Conservation (phyloP, 2,113 vertebrate genomes). For the Pionites leucogaster region DNA sequence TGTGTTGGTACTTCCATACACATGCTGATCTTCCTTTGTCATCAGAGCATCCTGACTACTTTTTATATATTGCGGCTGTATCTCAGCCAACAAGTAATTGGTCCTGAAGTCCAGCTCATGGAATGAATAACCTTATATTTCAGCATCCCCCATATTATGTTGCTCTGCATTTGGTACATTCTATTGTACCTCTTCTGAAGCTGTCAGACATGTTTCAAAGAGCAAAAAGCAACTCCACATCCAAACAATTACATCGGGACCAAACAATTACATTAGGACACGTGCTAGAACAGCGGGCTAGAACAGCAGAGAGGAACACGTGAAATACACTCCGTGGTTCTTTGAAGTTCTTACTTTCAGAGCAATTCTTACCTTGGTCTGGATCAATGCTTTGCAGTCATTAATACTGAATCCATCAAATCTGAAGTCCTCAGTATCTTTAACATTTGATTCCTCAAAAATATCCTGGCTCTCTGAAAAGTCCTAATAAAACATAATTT, state of each 20-base stretch:
- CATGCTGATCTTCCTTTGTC: background rate
- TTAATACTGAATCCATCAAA: constrained; percentile 11
- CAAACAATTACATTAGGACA: background rate
- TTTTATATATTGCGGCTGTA: background rate
- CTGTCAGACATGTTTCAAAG: background rate
- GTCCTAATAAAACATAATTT: constrained; percentile 30
- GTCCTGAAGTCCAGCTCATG: background rate
- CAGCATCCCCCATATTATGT: background rate
- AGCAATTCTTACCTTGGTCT: constrained; percentile 69
- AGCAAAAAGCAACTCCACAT: background rate
- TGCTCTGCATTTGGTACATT: background rate
- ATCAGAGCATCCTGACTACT: background rate
- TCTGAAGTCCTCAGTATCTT: background rate
- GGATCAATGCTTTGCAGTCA: constrained; percentile 65
- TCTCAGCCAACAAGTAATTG: background rate
- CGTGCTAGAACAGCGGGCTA: background rate
- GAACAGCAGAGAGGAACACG: background rate
- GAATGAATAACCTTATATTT: background rate
- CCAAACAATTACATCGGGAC: background rate
- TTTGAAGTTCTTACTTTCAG: background rate
- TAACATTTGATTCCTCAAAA: constrained; percentile 1
- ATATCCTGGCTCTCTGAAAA: background rate
- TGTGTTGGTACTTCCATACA: background rate
- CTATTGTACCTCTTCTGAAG: background rate
- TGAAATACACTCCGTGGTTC: background rate